These are phyloP conservation scores for Muscicapa striata DNA, from an alignment of 2,797 vertebrate species.

Conservation along the genomic window DNA sequence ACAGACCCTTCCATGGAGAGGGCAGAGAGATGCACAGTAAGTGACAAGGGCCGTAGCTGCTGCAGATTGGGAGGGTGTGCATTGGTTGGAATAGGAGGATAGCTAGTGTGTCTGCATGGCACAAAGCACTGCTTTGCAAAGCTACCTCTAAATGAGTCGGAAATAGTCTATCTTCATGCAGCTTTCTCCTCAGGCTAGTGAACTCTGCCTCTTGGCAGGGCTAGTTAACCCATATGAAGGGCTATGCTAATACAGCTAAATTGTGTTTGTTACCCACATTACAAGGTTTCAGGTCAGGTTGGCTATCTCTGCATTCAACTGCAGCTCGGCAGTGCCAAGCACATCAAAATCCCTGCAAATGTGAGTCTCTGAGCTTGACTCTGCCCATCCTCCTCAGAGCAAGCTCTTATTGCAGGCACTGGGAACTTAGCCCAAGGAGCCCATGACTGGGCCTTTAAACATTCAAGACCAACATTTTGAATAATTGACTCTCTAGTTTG, in stretches of 20 bases:
- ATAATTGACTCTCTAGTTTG: conserved; percentile 62
- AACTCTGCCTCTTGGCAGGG: conserved; percentile 37
- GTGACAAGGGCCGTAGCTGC: neutral
- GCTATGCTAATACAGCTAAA: neutral
- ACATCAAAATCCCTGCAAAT: conserved; percentile 3
- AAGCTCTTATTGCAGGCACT: conserved; percentile 12
- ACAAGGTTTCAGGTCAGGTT: conserved; percentile 20
- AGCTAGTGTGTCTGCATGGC: neutral
- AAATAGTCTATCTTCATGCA: neutral
- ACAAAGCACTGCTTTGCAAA: neutral
- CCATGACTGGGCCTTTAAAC: conserved; percentile 46
- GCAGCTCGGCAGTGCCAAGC: neutral
- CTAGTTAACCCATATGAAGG: neutral
- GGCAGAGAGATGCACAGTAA: neutral
- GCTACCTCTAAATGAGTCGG: neutral
- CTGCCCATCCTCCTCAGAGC: neutral
- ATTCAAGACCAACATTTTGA: conserved; percentile 56
- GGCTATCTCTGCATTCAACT: conserved; percentile 14
- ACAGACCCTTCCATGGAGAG: neutral
- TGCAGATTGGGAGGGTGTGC: neutral
- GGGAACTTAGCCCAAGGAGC: conserved; percentile 46
- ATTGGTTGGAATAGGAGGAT: neutral
- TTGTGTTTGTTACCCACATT: neutral
- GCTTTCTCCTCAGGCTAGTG: conserved; percentile 17
- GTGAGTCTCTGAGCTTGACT: neutral